These are phyloP conservation scores for Ceratosolen solmsi DNA, from an alignment of 1,140 invertebrate genomes.

Conservation along the genomic window DNA sequence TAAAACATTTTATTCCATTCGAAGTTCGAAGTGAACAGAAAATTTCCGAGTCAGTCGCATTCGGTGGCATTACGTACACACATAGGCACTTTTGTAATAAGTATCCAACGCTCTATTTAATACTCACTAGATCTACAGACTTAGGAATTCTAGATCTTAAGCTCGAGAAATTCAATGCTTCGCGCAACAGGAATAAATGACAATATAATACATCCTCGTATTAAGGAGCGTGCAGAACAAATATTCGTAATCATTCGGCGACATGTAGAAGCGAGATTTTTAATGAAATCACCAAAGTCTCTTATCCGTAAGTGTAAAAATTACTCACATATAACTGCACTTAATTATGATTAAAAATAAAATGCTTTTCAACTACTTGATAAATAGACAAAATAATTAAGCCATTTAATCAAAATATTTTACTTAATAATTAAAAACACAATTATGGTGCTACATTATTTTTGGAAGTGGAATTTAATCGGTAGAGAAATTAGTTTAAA, in stretches of 20 bases:
- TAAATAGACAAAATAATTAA: too few relatives aligned
- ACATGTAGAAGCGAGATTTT: background rate
- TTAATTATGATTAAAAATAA: too few relatives aligned
- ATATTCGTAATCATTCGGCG: background rate
- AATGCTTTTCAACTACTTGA: too few relatives aligned
- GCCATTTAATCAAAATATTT: too few relatives aligned
- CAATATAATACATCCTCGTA: background rate
- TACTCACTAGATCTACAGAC: background rate
- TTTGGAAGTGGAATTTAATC: too few relatives aligned
- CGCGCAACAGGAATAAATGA: background rate
- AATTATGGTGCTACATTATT: too few relatives aligned
- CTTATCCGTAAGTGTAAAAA: background rate
- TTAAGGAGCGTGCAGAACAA: too few relatives aligned
- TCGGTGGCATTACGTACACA: background rate
- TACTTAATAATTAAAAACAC: too few relatives aligned
- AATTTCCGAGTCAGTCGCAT: background rate
- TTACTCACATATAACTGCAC: background rate
- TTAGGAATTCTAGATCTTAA: background rate
- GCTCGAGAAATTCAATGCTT: background rate
- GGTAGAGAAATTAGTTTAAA: too few relatives aligned
- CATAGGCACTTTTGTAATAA: background rate
- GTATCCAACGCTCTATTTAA: background rate
- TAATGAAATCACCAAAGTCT: background rate
- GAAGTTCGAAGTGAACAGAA: background rate
- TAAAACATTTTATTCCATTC: background rate